These are phyloP conservation scores for Odocoileus virginianus DNA, from an alignment of 2,113 vertebrate genomes.

Conservation along the genomic window DNA sequence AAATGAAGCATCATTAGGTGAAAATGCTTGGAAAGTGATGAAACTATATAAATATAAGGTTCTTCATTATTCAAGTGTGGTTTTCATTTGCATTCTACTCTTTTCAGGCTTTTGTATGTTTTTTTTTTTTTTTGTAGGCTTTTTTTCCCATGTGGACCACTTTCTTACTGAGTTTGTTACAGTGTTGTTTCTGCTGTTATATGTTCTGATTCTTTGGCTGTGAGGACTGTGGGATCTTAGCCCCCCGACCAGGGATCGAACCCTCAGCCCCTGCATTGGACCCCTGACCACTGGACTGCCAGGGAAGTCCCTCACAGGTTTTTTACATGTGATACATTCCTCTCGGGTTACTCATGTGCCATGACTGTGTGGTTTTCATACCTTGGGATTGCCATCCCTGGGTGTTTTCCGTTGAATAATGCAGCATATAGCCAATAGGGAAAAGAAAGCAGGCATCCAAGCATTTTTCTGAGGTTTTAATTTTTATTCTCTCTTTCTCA, in stretches of 20 bases:
- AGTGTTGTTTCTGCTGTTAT: neutral
- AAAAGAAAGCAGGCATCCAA: neutral
- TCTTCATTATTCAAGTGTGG: neutral
- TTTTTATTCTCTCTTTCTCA: neutral
- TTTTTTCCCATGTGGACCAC: neutral
- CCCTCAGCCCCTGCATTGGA: neutral
- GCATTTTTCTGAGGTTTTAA: neutral
- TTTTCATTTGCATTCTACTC: neutral
- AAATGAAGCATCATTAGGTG: neutral
- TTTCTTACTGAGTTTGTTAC: neutral
- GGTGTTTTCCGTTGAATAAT: neutral
- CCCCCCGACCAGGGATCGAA: neutral
- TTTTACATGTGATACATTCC: neutral
- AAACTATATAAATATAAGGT: neutral
- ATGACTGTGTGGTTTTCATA: neutral
- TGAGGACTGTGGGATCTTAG: neutral
- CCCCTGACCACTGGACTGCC: neutral
- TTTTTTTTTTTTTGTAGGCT: neutral
- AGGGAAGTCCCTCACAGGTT: neutral
- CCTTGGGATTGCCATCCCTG: neutral
- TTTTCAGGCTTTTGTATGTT: neutral
- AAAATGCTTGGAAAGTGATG: neutral
- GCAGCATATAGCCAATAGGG: neutral
- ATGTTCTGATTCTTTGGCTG: neutral
- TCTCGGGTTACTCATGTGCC: neutral